Conservation (phyloP, 37 sponge, comb jelly and placozoan species). For the Ianthella basta region DNA sequence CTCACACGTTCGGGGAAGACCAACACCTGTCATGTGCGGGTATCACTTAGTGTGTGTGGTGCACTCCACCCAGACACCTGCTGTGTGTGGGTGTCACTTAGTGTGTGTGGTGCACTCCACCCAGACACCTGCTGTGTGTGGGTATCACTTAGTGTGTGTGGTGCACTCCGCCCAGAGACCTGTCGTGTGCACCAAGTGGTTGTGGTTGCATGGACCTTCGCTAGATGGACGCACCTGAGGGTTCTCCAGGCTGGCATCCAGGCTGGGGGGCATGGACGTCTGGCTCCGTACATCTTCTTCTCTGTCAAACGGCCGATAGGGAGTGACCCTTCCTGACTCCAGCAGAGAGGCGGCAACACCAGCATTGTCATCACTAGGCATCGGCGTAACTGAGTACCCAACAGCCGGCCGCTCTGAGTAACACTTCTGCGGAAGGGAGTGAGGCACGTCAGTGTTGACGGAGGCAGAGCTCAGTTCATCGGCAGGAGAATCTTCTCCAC, state of each 20-base stretch:
- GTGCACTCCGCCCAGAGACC: too few relatives aligned
- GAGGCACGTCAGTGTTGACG: background rate
- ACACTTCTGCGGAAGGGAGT: background rate
- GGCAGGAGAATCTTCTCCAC: background rate
- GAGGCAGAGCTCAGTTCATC: too few relatives aligned
- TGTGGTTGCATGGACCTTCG: background rate
- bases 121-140: too few relatives aligned
- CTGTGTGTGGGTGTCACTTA: too few relatives aligned
- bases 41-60: too few relatives aligned
- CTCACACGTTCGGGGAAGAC: too few relatives aligned
- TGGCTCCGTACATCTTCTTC: background rate
- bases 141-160: too few relatives aligned
- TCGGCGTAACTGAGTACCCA: constrained; percentile 22
- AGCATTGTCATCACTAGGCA: constrained; percentile 10
- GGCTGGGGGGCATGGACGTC: constrained; percentile 17
- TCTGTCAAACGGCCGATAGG: constrained; percentile 11
- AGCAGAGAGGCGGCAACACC: background rate
- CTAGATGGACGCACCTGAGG: background rate
- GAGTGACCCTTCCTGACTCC: constrained; percentile 18
- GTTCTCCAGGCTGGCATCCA: constrained; percentile 33
- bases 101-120: too few relatives aligned
- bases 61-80: too few relatives aligned
- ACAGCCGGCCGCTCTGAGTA: constrained; percentile 10
- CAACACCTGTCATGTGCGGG: too few relatives aligned
- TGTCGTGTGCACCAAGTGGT: background rate